A percentile compares a stretch with the other conserved stretches of the same genome.
These are phyloP conservation scores for Lepidurus arcticus DNA, from an alignment of 1,140 invertebrate genomes.

Conservation along the genomic window DNA sequence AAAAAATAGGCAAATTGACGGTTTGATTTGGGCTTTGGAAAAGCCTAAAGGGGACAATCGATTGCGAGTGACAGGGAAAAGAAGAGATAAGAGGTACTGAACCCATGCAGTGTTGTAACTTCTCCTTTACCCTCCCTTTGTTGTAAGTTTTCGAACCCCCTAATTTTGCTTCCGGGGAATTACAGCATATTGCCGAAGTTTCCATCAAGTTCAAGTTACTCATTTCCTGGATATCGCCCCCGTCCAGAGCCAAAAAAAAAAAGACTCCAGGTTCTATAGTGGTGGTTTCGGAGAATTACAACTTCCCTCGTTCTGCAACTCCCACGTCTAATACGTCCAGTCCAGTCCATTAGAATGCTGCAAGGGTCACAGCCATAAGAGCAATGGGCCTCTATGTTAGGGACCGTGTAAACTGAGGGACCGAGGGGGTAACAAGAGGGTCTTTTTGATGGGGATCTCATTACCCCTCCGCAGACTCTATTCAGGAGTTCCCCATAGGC, in stretches of 20 bases:
- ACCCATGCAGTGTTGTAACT: neutral
- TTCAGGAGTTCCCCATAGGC: conserved; percentile 1
- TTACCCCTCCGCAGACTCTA: neutral
- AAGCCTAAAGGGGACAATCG: no score
- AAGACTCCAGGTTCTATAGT: no score
- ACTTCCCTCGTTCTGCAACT: conserved; percentile 10
- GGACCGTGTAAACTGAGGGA: neutral
- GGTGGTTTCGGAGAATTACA: neutral
- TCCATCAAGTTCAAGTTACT: neutral
- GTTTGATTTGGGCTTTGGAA: no score
- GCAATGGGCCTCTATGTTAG: neutral
- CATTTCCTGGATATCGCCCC: neutral
- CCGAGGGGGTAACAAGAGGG: neutral
- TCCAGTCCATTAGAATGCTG: neutral
- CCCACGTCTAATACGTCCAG: neutral
- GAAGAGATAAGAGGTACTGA: no score
- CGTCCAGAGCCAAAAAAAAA: neutral
- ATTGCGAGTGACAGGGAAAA: no score
- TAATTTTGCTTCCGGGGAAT: neutral
- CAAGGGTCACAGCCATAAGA: neutral
- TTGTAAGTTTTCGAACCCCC: neutral
- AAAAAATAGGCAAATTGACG: no score
- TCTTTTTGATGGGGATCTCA: conserved; percentile 17
- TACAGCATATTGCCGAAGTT: neutral
- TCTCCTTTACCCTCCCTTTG: neutral